Conservation (phyloP, 1,140 invertebrate genomes). For the Platyscapa corneri region DNA sequence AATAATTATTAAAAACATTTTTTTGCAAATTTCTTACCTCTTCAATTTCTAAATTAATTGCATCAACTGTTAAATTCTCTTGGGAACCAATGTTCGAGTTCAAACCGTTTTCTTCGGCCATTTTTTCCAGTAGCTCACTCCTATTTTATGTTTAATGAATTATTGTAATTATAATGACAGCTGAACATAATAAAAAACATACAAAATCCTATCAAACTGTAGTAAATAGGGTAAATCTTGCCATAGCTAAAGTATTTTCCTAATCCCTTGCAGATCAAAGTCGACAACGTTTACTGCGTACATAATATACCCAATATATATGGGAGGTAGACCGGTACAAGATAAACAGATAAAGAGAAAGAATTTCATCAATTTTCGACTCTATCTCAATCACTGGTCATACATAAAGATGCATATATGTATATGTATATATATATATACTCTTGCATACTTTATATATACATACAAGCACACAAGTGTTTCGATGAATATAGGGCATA, state of each 20-base stretch:
- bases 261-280: background rate
- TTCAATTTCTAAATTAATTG: conserved; percentile 79
- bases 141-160: background rate
- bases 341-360: conserved; percentile 34
- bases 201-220: background rate
- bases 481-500: too few species aligned
- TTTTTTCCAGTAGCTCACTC: conserved; percentile 59
- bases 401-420: too few species aligned
- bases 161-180: background rate
- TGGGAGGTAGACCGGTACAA: conserved; percentile 25
- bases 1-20: background rate
- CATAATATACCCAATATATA: background rate
- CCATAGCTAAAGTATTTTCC: background rate
- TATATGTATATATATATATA: too few species aligned
- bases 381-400: background rate
- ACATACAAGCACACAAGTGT: too few species aligned
- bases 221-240: background rate
- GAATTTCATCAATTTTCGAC: conserved; percentile 20
- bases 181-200: background rate
- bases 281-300: background rate
- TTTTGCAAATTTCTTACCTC: conserved; percentile 73
- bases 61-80: conserved; percentile 77
- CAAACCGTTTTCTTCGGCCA: conserved; percentile 74
- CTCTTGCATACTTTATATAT: too few species aligned
- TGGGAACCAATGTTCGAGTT: conserved; percentile 81